phyloP scores from a whole-genome alignment of 2,113 vertebrate species.

The Manacus vitellinus region DNA sequence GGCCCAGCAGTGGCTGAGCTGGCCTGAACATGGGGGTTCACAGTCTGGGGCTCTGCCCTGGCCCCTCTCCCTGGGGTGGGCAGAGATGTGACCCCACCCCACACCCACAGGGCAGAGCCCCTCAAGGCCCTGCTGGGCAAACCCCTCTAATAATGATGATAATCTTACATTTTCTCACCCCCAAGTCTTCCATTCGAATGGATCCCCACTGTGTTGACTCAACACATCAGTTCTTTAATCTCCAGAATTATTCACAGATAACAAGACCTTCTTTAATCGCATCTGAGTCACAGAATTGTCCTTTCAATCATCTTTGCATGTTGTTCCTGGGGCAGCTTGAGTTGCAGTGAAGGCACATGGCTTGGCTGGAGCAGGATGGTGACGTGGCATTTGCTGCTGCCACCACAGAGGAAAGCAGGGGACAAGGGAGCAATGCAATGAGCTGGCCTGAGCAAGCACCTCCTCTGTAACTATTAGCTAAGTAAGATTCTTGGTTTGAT shows the following conservation, averaged over 20 bases:
- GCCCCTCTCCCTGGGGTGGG: too few species aligned
- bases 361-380: neutral
- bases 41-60: neutral
- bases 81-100: neutral
- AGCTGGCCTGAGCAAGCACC: neutral
- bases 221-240: rapidly evolving
- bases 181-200: neutral
- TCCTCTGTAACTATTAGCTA: neutral
- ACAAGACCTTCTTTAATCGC: neutral
- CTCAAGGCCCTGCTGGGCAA: neutral
- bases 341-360: too few species aligned
- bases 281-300: neutral
- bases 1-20: neutral
- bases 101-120: too few species aligned
- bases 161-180: neutral
- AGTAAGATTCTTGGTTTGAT: neutral
- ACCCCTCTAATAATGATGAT: neutral
- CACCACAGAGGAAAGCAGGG: neutral
- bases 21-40: neutral
- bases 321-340: neutral
- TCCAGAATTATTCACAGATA: neutral
- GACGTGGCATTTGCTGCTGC: neutral
- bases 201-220: neutral
- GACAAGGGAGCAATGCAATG: neutral
- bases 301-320: neutral